Base-by-base conservation (phyloP, 92 coral and sea anemone species). In the Plumapathes pennacea region DNA sequence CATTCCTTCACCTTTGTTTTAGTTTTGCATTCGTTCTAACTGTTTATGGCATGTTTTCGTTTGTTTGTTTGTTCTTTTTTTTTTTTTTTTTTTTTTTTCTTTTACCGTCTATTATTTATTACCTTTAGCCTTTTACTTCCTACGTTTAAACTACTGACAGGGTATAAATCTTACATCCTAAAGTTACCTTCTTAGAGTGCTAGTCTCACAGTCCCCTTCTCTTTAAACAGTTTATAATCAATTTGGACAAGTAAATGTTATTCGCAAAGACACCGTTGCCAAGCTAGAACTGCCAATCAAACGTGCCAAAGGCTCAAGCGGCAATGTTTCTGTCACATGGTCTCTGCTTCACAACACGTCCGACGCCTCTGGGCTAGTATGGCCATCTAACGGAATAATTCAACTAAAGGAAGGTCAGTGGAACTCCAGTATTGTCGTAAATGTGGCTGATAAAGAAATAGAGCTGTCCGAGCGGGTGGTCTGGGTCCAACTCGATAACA, bases 271-370 rank as follows among this genome's bases (percentile, higher is more conserved):
- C 29, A 57, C 72, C 52, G 78, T 66, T 47, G 59, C 64, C 5
- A 57, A 73, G 33, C 78, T 92, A 5, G 85, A 84, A 25, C 75
- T 92, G 45, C 85, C 90, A 13, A 56, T 92, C 47, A 72, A 76
- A 34, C 78, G 98, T 55, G 90, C 87, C 3, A 92, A 92, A 60
- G 98, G 98, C 11, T 63, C 98, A 3, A 72, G 73, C 14, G 98
- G 98, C 8, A 55, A 67, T 65, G 62, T 92, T 22, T 75, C 71
- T 18, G 82, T 88, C 43, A 45, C 50, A 36, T 92, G 98, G 98
- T 72, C 79, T 20, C 63, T 81, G 18, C 58, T 48, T 24, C 79
- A 74, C 67, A 81, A 84, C 72, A 54, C 98, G n/a, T 38, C 56
- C 23, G 46, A 62, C 32, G 15, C 24, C 11, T n/a, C 59, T 29